These are phyloP conservation scores for Parnassius mnemosyne DNA, from an alignment of 2,888 invertebrate genomes.

Conservation along the genomic window DNA sequence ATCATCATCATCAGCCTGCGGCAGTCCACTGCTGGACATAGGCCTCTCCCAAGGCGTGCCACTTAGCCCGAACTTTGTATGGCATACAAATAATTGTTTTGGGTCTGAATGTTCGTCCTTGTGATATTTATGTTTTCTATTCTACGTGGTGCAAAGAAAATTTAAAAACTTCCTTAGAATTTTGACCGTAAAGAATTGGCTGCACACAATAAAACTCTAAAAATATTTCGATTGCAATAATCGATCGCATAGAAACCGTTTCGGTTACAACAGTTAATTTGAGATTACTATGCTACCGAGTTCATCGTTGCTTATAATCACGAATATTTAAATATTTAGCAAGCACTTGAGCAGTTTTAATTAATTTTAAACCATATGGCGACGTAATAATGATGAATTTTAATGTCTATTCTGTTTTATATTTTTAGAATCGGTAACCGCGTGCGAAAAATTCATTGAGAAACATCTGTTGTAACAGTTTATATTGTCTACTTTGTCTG, in stretches of 20 bases:
- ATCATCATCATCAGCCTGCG: no score
- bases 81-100: no score
- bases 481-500: constrained; percentile 52
- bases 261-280: constrained; percentile 33
- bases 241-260: constrained; percentile 33
- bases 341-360: constrained; percentile 20
- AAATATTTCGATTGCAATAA: constrained; percentile 33
- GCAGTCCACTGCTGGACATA: no score
- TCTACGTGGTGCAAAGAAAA: no score
- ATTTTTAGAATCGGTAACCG: constrained; percentile 38
- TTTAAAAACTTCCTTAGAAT: no score
- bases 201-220: constrained; percentile 27
- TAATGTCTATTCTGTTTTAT: constrained; percentile 16
- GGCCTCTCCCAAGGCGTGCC: no score
- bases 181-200: neutral
- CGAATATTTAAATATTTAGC: constrained; percentile 36
- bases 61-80: no score
- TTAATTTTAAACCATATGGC: constrained; percentile 27
- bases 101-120: no score
- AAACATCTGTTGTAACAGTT: constrained; percentile 57
- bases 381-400: constrained; percentile 26
- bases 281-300: constrained; percentile 35
- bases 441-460: constrained; percentile 64
- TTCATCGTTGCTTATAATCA: constrained; percentile 37
- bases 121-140: no score